A percentile compares a stretch with the other conserved stretches of the same genome.
Evolutionary conservation across 1,140 invertebrate genomes (phyloP).

Genomic region (Thrips palmi): DNA sequence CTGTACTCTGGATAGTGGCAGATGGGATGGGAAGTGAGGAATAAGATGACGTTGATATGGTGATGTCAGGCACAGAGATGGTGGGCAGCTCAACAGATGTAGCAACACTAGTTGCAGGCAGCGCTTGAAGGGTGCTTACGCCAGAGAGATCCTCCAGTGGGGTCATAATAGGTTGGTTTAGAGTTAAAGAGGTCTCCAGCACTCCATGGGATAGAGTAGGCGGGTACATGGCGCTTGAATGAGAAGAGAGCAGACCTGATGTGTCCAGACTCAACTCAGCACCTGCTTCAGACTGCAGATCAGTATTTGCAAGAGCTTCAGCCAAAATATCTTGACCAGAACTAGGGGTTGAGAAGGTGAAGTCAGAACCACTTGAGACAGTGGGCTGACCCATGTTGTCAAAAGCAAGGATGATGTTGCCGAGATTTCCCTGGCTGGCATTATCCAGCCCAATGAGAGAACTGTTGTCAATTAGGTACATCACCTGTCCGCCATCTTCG

Average conservation of each 20-base stretch:
- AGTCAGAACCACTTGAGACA: not conserved
- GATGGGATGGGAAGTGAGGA: too few species aligned
- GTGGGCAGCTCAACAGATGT: too few species aligned
- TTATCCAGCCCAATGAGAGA: too few species aligned
- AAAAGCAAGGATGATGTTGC: constrained; percentile 27
- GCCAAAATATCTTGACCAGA: constrained; percentile 51
- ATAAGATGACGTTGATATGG: too few species aligned
- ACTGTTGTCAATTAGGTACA: too few species aligned
- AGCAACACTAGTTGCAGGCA: too few species aligned
- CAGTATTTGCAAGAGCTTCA: constrained; percentile 52
- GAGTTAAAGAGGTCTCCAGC: constrained; percentile 45
- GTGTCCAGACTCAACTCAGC: constrained; percentile 1
- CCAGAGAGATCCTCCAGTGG: constrained; percentile 42
- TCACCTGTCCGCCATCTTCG: too few species aligned
- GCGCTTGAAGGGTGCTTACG: too few species aligned
- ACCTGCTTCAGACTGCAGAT: constrained; percentile 38
- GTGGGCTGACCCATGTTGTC: constrained; percentile 17
- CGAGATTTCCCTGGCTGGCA: constrained; percentile 19
- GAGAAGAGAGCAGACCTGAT: too few species aligned
- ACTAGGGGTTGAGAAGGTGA: not conserved
- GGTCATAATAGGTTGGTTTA: constrained; percentile 61
- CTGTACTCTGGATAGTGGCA: too few species aligned
- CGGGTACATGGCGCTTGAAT: too few species aligned
- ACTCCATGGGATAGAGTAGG: constrained; percentile 30
- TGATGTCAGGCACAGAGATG: too few species aligned